Conservation (phyloP, 2,888 invertebrate species). For the Xestoiulus laeticollis region DNA sequence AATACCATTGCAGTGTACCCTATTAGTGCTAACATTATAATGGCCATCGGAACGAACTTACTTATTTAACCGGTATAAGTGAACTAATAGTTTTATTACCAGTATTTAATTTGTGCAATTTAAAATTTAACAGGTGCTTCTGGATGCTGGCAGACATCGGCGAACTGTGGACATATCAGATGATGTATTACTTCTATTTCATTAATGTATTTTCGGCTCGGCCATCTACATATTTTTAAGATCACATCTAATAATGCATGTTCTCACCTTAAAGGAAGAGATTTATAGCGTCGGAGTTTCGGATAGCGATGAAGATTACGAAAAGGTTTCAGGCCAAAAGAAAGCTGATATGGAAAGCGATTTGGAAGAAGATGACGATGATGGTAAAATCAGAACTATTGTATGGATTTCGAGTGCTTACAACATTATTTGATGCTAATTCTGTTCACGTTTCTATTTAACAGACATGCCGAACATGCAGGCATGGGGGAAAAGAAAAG, state of each 20-base stretch:
- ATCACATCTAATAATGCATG: neutral
- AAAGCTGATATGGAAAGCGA: conserved; percentile 70
- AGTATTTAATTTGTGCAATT: neutral
- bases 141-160: neutral
- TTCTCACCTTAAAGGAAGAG: conserved; percentile 35
- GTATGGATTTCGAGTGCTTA: neutral
- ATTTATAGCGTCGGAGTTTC: conserved; percentile 10
- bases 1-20: no score
- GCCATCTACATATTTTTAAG: neutral
- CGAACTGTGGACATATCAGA: neutral
- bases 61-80: no score
- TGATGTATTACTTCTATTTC: conserved; percentile 2
- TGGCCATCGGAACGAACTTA: no score
- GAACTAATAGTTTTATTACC: no score
- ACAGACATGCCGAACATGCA: conserved; percentile 78
- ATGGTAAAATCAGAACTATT: neutral
- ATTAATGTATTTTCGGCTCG: neutral
- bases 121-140: neutral
- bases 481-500: conserved; percentile 88
- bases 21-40: no score
- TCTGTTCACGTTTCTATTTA: conserved; percentile 32
- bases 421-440: neutral
- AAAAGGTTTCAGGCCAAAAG: conserved; percentile 55
- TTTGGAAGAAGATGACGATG: conserved; percentile 75
- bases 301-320: conserved; percentile 38